These are phyloP conservation scores for Octonoba sinensis DNA, from an alignment of 2,888 invertebrate genomes.

Conservation along the genomic window DNA sequence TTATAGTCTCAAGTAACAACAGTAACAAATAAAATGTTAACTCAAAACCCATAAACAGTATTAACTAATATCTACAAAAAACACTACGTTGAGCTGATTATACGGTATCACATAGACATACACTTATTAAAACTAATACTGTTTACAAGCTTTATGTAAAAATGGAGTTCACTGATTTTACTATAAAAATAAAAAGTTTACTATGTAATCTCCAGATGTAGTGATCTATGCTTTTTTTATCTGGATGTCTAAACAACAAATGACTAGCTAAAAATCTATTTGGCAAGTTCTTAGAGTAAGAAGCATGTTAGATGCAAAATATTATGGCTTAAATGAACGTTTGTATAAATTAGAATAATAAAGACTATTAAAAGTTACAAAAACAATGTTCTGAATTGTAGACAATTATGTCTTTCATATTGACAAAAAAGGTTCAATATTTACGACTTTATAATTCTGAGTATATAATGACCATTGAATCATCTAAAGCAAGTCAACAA, in stretches of 20 bases:
- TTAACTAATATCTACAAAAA: conserved; percentile 7
- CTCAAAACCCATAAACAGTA: too few relatives aligned
- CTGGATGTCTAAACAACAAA: conserved; percentile 19
- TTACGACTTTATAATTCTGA: too few relatives aligned
- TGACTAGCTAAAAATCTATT: conserved; percentile 15
- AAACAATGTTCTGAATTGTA: too few relatives aligned
- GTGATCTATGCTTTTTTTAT: conserved; percentile 5
- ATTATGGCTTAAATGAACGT: too few relatives aligned
- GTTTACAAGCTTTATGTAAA: conserved; percentile 22
- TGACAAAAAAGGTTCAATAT: too few relatives aligned
- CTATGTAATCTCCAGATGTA: conserved; percentile 26
- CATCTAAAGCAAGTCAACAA: too few relatives aligned
- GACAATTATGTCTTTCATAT: too few relatives aligned
- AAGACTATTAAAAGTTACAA: too few relatives aligned
- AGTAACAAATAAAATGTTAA: too few relatives aligned
- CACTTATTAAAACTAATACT: conserved; percentile 38
- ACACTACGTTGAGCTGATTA: conserved; percentile 35
- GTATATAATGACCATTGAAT: too few relatives aligned
- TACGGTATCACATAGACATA: conserved; percentile 42
- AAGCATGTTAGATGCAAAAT: not conserved
- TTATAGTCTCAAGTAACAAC: too few relatives aligned
- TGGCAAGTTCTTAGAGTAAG: conserved; percentile 27
- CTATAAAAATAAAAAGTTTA: conserved; percentile 49
- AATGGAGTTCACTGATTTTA: conserved; percentile 13
- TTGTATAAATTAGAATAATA: too few relatives aligned